A percentile compares a stretch with the other conserved stretches of the same genome.
These are phyloP conservation scores for Scalopus aquaticus DNA, from an alignment of 2,113 vertebrate species.

Conservation along the genomic window DNA sequence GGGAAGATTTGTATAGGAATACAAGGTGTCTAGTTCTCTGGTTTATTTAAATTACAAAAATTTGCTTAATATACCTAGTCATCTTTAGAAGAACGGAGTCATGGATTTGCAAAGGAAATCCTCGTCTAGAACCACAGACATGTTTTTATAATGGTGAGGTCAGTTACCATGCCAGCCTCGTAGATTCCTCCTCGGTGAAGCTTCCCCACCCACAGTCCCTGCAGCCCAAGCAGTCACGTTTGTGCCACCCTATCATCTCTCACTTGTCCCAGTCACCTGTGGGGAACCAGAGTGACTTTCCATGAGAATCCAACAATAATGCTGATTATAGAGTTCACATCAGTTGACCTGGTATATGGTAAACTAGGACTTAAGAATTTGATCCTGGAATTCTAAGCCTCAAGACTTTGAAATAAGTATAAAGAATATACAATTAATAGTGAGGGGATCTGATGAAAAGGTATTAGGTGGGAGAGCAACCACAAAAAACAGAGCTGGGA, in stretches of 20 bases:
- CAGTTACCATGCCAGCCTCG: neutral
- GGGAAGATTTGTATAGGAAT: neutral
- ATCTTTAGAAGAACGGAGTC: neutral
- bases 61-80: neutral
- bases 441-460: neutral
- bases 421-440: neutral
- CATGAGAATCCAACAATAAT: neutral
- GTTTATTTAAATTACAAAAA: conserved; percentile 7
- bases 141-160: neutral
- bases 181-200: neutral
- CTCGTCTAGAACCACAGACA: neutral
- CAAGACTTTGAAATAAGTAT: neutral
- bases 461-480: neutral
- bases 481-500: neutral
- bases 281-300: neutral
- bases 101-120: neutral
- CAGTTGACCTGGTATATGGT: neutral
- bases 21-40: neutral
- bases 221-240: neutral
- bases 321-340: neutral
- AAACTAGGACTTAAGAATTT: neutral
- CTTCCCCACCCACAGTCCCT: neutral
- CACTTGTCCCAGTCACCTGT: neutral
- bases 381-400: neutral
- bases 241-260: neutral